Percentiles rank a stretch among this genome's conserved stretches.
Conservation (phyloP, 2,113 vertebrate species). For the Chloebia gouldiae region DNA sequence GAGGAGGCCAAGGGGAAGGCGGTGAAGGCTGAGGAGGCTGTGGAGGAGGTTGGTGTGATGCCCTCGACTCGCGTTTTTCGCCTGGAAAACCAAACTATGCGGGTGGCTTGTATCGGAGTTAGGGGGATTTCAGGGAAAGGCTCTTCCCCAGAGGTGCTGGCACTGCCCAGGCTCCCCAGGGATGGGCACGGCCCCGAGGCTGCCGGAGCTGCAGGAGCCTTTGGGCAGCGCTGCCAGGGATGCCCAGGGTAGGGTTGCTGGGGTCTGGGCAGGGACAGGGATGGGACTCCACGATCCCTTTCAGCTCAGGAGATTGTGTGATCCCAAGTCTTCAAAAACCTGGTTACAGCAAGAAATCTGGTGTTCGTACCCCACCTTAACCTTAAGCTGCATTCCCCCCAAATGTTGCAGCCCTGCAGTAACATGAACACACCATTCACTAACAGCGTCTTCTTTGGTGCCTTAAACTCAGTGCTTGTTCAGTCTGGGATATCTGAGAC, state of each 20-base stretch:
- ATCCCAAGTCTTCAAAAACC: not conserved
- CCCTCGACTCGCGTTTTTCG: rapidly evolving
- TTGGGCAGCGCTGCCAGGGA: not conserved
- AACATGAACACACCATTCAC: rapidly evolving
- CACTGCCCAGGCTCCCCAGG: not conserved
- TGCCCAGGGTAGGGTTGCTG: not conserved
- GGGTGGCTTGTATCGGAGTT: not conserved
- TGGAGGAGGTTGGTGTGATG: constrained; percentile 80
- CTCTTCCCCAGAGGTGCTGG: not conserved
- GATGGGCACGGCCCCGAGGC: not conserved
- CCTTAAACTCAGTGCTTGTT: not conserved
- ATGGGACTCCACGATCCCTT: rapidly evolving
- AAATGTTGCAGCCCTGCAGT: rapidly evolving
- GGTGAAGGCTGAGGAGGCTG: constrained; percentile 75
- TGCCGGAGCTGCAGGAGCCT: not conserved
- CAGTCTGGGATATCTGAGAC: rapidly evolving
- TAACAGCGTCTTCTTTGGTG: rapidly evolving
- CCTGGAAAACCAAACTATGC: rapidly evolving
- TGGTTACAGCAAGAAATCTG: too few relatives aligned
- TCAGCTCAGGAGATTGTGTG: not conserved
- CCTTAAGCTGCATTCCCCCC: rapidly evolving
- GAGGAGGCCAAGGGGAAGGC: constrained; percentile 85
- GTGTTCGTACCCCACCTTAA: rapidly evolving
- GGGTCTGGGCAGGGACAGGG: not conserved
- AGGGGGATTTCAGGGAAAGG: not conserved